Evolutionary conservation across 2,888 invertebrate genomes (phyloP), one percentile per base, ranked within the genome.

Genomic region (Trissolcus japonicus): DNA sequence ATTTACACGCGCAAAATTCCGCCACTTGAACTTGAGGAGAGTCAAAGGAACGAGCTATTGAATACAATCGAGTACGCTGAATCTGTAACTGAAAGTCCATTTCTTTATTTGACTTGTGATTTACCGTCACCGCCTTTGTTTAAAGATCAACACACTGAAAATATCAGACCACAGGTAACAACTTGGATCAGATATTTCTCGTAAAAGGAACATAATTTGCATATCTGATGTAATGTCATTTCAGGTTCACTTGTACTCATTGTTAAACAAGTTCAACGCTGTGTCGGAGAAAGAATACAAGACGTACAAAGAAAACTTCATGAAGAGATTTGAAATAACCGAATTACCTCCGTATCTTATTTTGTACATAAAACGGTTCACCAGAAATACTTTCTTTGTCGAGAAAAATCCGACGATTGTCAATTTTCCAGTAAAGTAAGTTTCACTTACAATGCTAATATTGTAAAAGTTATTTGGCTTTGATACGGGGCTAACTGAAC

Each of bases 401-500:
- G 99, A 99, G 89, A 99, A 99, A 90, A 99, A 99, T 91, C 98
- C 98, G 0, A 99, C 99, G 0, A 99, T 99, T 85, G 99, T 99
- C 2, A 99, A 99, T 89, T 99, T 99, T 89, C 99, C 99, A 3
- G 97, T 99, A 76, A 98, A 97, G 97, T 98, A 91, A 93, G 95
- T 82, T 51, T 21, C 21, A 16, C 4, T 67, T 76, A 83, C 74
- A 11, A 35, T 35, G 35, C 11, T 11, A 35, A 35, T 35, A 11
- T 35, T 14, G 11, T 43, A 46, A 46, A 46, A 46, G n/a, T n/a
- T 46, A 46, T 16, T 7, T 9, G 11, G 7, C 11, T 16, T 46
- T 13, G 46, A 46, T 16, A 6, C 9, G 35, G 35, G 35, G 35
- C 35, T 35, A 35, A 35, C 9, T 11, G 35, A 35, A 35, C 9